Percentiles rank a stretch among this genome's conserved stretches.
Evolutionary conservation across 2,797 vertebrate species (phyloP).

Genomic region (Echiichthys vipera): DNA sequence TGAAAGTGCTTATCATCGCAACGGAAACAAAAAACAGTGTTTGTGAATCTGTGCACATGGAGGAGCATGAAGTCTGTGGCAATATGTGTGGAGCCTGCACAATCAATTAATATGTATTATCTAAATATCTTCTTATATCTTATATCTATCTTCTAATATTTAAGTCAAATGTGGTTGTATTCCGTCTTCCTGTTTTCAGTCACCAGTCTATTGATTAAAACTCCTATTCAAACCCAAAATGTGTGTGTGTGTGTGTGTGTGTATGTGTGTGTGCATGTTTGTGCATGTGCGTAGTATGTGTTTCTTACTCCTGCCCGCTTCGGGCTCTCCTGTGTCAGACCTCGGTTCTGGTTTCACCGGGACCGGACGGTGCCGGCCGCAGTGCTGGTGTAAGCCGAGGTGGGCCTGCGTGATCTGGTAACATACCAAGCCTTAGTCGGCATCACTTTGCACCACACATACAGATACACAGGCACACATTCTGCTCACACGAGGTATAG

Average conservation of each 20-base stretch:
- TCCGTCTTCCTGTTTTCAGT: neutral
- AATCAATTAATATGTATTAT: constrained; percentile 12
- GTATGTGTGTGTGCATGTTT: neutral
- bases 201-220: constrained; percentile 19
- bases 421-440: constrained; percentile 61
- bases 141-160: too few relatives aligned
- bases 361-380: constrained; percentile 42
- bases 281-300: constrained; percentile 8
- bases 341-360: constrained; percentile 74
- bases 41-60: constrained; percentile 44
- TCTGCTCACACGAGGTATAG: constrained; percentile 46
- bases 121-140: neutral
- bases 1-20: constrained; percentile 38
- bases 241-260: neutral
- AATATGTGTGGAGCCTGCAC: constrained; percentile 25
- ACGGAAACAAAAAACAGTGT: constrained; percentile 28
- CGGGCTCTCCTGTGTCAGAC: constrained; percentile 64
- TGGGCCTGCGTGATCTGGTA: constrained; percentile 74
- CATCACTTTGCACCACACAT: constrained; percentile 64
- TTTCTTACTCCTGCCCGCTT: constrained; percentile 33
- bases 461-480: constrained; percentile 34
- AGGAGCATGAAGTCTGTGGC: constrained; percentile 25
- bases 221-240: constrained; percentile 2
- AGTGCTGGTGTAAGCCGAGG: constrained; percentile 71
- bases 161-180: neutral